Conservation (phyloP, 2,888 invertebrate genomes). For the Drosophila nr. perissopoda region DNA sequence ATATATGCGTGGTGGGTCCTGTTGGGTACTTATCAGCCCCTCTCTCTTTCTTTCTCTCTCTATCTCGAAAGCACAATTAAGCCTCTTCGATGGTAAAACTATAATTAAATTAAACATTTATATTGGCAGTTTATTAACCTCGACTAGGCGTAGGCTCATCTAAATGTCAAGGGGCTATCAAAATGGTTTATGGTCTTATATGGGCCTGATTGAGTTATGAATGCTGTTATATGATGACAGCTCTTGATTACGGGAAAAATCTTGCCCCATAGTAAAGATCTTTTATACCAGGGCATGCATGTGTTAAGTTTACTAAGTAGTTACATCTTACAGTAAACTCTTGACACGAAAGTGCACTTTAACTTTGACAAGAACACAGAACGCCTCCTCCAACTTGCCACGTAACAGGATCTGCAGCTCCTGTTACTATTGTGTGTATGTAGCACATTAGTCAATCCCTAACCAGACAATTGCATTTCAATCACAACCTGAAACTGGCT, state of each 20-base stretch:
- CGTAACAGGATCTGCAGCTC: conserved; percentile 17
- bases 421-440: conserved; percentile 27
- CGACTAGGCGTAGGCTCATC: conserved; percentile 24
- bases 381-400: conserved; percentile 41
- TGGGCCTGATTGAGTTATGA: conserved; percentile 71
- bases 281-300: conserved; percentile 8
- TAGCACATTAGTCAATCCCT: conserved; percentile 60
- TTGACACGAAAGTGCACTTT: conserved; percentile 59
- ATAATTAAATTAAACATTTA: conserved; percentile 79
- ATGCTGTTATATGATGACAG: conserved; percentile 41
- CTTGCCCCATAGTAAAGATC: not conserved
- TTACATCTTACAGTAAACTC: conserved; percentile 23
- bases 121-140: conserved; percentile 73
- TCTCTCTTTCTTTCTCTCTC: not conserved
- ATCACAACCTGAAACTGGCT: conserved; percentile 42
- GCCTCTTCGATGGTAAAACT: conserved; percentile 63
- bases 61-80: conserved; percentile 30
- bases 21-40: not conserved
- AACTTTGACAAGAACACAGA: conserved; percentile 48
- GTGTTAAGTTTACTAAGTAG: conserved; percentile 34
- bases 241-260: conserved; percentile 1
- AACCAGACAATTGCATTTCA: conserved; percentile 57
- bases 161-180: conserved; percentile 17
- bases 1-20: conserved; percentile 64
- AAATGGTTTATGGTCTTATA: conserved; percentile 44